phyloP scores from a whole-genome alignment of 23 tunicate species.

The Corella eumyota region DNA sequence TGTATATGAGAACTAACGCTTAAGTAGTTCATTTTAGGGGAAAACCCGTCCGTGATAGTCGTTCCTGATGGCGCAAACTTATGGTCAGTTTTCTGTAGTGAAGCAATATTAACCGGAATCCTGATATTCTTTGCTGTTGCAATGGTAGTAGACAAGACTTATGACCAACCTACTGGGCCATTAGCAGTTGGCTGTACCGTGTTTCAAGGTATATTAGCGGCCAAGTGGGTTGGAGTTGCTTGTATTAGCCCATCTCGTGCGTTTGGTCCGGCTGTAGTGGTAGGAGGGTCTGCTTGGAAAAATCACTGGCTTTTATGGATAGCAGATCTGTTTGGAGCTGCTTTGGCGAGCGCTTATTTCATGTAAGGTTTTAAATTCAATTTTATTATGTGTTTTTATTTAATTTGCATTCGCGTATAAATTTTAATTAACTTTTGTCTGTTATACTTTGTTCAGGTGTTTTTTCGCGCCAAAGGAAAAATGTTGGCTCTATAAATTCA shows the following conservation, averaged over 20 bases:
- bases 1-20: too few species aligned
- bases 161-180: slow-evolving; percentile 58
- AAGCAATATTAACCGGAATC: slow-evolving; percentile 40
- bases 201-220: slow-evolving; percentile 72
- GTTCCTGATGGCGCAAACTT: slow-evolving; percentile 16
- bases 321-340: slow-evolving; percentile 50
- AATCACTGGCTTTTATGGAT: slow-evolving; percentile 80
- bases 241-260: slow-evolving; percentile 64
- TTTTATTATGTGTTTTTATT: background rate
- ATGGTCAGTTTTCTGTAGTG: slow-evolving; percentile 36
- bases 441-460: too few species aligned
- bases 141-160: slow-evolving; percentile 44
- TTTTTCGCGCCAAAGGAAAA: too few species aligned
- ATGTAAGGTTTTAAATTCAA: too few species aligned
- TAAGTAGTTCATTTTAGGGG: slow-evolving; percentile 20
- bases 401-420: too few species aligned
- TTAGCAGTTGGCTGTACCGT: slow-evolving; percentile 63
- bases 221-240: slow-evolving; percentile 49
- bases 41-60: slow-evolving; percentile 11
- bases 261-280: slow-evolving; percentile 71
- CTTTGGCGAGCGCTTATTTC: slow-evolving; percentile 34
- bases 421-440: too few species aligned
- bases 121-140: slow-evolving; percentile 56
- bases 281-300: slow-evolving; percentile 64
- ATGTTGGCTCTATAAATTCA: too few species aligned